Evolutionary conservation across 2,888 invertebrate genomes (phyloP), one percentile per base, ranked within the genome.

Genomic region (Dysmachus trigonus): DNA sequence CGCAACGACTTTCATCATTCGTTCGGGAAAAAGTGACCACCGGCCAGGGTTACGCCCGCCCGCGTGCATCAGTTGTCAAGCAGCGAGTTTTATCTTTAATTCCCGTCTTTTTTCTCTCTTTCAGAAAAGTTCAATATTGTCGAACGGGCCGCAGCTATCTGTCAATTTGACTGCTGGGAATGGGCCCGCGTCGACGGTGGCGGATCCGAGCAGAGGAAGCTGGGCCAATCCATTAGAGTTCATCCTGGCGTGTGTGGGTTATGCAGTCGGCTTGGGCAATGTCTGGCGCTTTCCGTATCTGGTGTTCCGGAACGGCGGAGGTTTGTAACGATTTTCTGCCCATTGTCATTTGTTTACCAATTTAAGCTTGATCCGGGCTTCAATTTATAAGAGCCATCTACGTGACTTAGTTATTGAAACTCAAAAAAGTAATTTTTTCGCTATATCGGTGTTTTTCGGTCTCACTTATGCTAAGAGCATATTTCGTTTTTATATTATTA

Each of bases 241-340:
- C 85, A 86, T 88, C 74, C 87, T 89, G 47, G 88, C 89, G 8
- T 89, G 89, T 86, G 79, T 89, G 73, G 88, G 88, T 41, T 89
- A 89, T 88, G 89, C 89, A 83, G 88, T 89, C 62, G 89, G 89
- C 77, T 87, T 89, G 30, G 89, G 89, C n/a, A 89, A 89, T 86
- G 88, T 89, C 87, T 89, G 89, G 89, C 87, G 89, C 85, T 89
- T 89, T 87, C 89, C 89, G 62, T 88, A 89, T 88, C 85, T 89
- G 38, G 89, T 88, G 7, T 89, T 88, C 87, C 88, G 89, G 27
- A 89, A 89, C 85, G 88, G 89, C 33, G 89, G 89, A 86, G 89
- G 89, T 88, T 88, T 86, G 88, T 88, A 86, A 38, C 15, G 33
- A 33, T 86, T 74, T 81, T 81, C n/a, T 22, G 47, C 41, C 22